Conservation (phyloP, 1,140 invertebrate genomes). For the Intoshia linei region DNA sequence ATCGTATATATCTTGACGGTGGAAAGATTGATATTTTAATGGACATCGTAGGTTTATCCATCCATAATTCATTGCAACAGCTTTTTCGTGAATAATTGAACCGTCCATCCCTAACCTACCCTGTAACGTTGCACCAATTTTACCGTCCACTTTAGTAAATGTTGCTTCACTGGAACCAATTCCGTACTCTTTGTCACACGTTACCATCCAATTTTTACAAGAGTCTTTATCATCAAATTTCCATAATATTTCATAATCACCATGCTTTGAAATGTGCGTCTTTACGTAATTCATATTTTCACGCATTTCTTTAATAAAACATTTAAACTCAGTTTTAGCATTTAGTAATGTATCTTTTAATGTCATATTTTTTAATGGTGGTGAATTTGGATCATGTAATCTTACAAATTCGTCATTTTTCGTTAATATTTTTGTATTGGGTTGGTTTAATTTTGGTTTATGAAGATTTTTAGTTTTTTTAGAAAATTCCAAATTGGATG, state of each 20-base stretch:
- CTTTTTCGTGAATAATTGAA: neutral
- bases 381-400: too few species aligned
- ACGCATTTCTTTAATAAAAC: neutral
- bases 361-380: neutral
- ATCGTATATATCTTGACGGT: constrained; percentile 31
- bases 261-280: constrained; percentile 10
- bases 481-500: too few species aligned
- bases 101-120: neutral
- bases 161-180: constrained; percentile 39
- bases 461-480: too few species aligned
- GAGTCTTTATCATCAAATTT: constrained; percentile 23
- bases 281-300: neutral
- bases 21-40: constrained; percentile 68
- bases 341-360: neutral
- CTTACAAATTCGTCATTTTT: too few species aligned
- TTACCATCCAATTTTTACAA: constrained; percentile 37
- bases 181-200: constrained; percentile 39
- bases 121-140: neutral
- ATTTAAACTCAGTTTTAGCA: neutral
- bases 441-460: too few species aligned
- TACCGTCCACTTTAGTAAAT: neutral
- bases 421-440: too few species aligned
- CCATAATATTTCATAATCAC: constrained; percentile 16
- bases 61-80: constrained; percentile 23
- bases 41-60: neutral